These are phyloP conservation scores for Tonatia bakeri DNA, from an alignment of 2,113 vertebrate species.

Conservation along the genomic window DNA sequence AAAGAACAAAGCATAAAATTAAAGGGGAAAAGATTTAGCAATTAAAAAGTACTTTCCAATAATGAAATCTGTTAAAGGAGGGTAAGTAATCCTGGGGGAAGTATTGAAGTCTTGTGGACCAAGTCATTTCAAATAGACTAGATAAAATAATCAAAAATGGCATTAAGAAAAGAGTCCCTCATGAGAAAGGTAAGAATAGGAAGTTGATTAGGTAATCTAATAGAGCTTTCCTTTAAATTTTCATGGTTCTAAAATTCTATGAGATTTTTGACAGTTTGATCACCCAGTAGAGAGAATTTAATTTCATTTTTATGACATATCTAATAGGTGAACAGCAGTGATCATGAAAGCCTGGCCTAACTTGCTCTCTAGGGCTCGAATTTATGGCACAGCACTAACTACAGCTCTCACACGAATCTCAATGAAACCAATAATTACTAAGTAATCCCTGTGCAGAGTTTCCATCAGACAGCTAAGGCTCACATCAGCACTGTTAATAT, in stretches of 20 bases:
- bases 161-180: slow-evolving; percentile 9
- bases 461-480: slow-evolving; percentile 40
- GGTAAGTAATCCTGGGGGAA: slow-evolving; percentile 50
- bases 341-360: slow-evolving; percentile 27
- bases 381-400: slow-evolving; percentile 40
- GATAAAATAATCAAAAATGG: slow-evolving; percentile 53
- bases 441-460: slow-evolving; percentile 57
- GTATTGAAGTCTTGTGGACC: slow-evolving; percentile 18
- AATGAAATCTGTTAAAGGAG: slow-evolving; percentile 56
- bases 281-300: slow-evolving; percentile 47
- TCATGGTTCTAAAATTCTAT: slow-evolving; percentile 52
- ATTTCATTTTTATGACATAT: slow-evolving; percentile 64
- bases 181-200: background rate
- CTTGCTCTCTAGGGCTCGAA: slow-evolving; percentile 37
- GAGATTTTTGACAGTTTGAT: slow-evolving; percentile 49
- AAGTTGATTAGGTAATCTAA: slow-evolving; percentile 59
- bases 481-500: slow-evolving; percentile 34
- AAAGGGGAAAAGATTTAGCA: background rate
- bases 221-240: slow-evolving; percentile 44
- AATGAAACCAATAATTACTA: slow-evolving; percentile 62
- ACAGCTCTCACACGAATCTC: slow-evolving; percentile 41
- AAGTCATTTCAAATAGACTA: slow-evolving; percentile 48
- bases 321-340: slow-evolving; percentile 58
- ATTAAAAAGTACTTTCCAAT: slow-evolving; percentile 42
- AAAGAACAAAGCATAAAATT: background rate